Evolutionary conservation across 2,888 invertebrate genomes (phyloP), one percentile per base, ranked within the genome.

Genomic region (Theodoxus fluviatilis): DNA sequence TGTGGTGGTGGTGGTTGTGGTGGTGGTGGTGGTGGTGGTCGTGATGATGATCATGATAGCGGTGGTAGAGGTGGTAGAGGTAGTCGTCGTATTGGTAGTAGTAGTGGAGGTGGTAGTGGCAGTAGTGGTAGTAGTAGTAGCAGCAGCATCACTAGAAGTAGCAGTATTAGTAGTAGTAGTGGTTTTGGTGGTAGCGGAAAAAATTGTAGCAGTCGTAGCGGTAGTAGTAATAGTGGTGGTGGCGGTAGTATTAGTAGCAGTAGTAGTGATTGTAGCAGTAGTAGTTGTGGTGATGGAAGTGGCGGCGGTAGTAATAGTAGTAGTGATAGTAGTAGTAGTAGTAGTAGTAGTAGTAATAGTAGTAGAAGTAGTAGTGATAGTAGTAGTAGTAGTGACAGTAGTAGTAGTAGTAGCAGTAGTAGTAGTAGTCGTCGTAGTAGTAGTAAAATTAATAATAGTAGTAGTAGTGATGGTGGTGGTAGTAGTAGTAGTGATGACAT

Each of bases 401-500:
- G 7, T 49, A 68, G n/a, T n/a, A n/a, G n/a, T n/a, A n/a, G n/a
- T n/a, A n/a, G n/a, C n/a, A n/a, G n/a, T n/a, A 65, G 47, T 65
- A 72, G 59, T 55, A 72, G 66, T 71, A 65, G 70, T 52, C 47
- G 75, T 70, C 31, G 68, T 57, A 43, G 69, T 35, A 59, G 55
- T 67, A 33, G 63, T 68, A 73, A 52, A 31, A 67, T 18, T 33
- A 67, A 18, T 33, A 67, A 35, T 55, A 67, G 59, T 59, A 37
- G 59, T 68, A 68, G 59, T 59, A 68, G 59, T 68, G 37, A 35
- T 59, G 59, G 68, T 59, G 25, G 59, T 25, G n/a, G n/a, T n/a
- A n/a, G n/a, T n/a, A n/a, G n/a, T n/a, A n/a, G n/a, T n/a, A n/a
- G n/a, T n/a, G n/a, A n/a, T n/a, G n/a, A n/a, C n/a, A n/a, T n/a